Percentiles rank a stretch among this genome's conserved stretches.
Evolutionary conservation across 2,113 vertebrate species (phyloP).

Genomic region (Parus major): DNA sequence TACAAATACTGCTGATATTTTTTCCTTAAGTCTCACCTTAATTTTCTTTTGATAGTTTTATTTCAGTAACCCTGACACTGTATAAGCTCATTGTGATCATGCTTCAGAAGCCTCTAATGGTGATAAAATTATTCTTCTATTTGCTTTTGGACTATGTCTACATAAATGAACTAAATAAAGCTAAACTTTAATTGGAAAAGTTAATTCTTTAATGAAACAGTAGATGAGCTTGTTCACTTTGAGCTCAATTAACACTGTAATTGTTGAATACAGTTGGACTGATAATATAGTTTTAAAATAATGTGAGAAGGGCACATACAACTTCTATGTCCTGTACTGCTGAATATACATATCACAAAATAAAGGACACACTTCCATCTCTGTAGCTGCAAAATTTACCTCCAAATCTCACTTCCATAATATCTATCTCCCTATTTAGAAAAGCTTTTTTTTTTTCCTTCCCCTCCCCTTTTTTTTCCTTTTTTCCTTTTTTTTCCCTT

Average conservation of each 20-base stretch:
- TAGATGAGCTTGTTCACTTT: constrained; percentile 21
- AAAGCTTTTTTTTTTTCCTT: fast-evolving
- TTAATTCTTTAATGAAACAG: constrained; percentile 40
- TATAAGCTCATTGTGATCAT: neutral
- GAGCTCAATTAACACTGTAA: constrained; percentile 1
- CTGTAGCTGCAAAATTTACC: neutral
- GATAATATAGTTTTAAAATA: neutral
- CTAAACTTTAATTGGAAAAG: constrained; percentile 60
- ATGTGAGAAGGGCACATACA: neutral
- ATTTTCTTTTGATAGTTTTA: constrained; percentile 12
- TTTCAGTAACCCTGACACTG: neutral
- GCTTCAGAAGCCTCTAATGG: neutral
- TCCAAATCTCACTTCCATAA: neutral
- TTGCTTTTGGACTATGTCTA: constrained; percentile 26
- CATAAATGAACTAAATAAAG: constrained; percentile 44
- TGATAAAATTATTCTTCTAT: constrained; percentile 43
- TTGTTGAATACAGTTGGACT: neutral
- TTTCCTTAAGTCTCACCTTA: neutral
- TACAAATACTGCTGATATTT: neutral
- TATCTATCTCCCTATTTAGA: neutral
- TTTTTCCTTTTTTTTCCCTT: no score
- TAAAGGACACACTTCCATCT: neutral
- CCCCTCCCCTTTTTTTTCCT: fast-evolving
- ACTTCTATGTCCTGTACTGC: neutral
- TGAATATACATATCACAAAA: neutral